Conservation (phyloP, 92 coral and sea anemone species). For the Epizoanthus fatuus region DNA sequence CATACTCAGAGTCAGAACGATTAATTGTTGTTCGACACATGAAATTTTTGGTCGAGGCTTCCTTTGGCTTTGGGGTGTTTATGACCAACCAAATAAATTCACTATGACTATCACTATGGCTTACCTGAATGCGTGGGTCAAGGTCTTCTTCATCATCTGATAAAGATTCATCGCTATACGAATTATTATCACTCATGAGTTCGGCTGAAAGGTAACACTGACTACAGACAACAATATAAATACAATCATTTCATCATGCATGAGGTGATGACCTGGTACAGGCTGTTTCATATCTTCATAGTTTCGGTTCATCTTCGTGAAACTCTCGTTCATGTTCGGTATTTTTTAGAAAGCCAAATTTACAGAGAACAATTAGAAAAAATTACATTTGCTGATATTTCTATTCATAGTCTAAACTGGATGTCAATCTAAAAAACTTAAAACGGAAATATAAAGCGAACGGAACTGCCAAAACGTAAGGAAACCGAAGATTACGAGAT, state of each 20-base stretch:
- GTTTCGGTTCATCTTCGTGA: constrained; percentile 19
- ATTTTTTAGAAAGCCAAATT: not conserved
- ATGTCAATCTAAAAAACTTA: too few relatives aligned
- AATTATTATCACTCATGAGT: constrained; percentile 70
- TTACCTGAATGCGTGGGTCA: constrained; percentile 97
- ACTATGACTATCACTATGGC: too few relatives aligned
- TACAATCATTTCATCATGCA: not conserved
- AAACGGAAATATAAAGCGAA: too few relatives aligned
- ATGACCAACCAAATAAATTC: too few relatives aligned
- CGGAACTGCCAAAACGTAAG: too few relatives aligned
- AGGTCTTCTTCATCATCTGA: constrained; percentile 91
- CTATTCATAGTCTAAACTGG: too few relatives aligned
- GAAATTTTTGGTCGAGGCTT: too few relatives aligned
- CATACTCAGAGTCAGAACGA: too few relatives aligned
- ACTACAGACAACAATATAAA: not conserved
- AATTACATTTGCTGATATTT: too few relatives aligned
- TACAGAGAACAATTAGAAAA: too few relatives aligned
- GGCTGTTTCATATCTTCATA: constrained; percentile 4
- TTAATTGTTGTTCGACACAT: not conserved
- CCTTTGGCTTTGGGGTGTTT: too few relatives aligned
- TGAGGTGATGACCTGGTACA: constrained; percentile 16
- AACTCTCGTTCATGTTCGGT: not conserved
- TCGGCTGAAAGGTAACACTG: not conserved
- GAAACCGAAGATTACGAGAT: not conserved
- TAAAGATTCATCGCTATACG: constrained; percentile 73